Conservation (phyloP, 2,113 vertebrate species). For the Balaenoptera acutorostrata region DNA sequence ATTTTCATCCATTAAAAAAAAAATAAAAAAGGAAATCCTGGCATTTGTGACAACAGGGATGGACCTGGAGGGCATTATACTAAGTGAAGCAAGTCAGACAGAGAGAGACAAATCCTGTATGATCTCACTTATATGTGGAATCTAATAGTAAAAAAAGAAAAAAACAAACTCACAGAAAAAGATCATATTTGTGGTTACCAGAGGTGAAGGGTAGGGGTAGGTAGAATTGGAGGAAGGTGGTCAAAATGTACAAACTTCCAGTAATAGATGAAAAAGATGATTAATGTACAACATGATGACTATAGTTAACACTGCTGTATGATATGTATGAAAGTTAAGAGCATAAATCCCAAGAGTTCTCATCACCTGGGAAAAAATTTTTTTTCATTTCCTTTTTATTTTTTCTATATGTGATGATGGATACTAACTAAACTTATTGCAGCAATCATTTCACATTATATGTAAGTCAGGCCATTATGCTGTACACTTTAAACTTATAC, state of each 20-base stretch:
- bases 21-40: not conserved
- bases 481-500: not conserved
- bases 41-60: not conserved
- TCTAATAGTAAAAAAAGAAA: not conserved
- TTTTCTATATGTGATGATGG: not conserved
- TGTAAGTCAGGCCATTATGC: not conserved
- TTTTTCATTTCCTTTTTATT: not conserved
- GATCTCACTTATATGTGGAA: not conserved
- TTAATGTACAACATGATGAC: not conserved
- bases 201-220: not conserved
- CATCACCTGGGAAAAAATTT: not conserved
- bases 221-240: not conserved
- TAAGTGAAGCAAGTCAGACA: not conserved
- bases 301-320: not conserved
- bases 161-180: not conserved
- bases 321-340: not conserved
- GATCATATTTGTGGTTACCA: not conserved
- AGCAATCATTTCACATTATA: not conserved
- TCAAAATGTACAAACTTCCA: not conserved
- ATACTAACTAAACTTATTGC: not conserved
- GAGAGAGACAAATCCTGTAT: not conserved
- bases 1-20: not conserved
- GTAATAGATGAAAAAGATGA: not conserved
- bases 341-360: not conserved
- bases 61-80: not conserved